Base-by-base conservation (phyloP, 2,888 invertebrate genomes). In the Brachypterus glaber region DNA sequence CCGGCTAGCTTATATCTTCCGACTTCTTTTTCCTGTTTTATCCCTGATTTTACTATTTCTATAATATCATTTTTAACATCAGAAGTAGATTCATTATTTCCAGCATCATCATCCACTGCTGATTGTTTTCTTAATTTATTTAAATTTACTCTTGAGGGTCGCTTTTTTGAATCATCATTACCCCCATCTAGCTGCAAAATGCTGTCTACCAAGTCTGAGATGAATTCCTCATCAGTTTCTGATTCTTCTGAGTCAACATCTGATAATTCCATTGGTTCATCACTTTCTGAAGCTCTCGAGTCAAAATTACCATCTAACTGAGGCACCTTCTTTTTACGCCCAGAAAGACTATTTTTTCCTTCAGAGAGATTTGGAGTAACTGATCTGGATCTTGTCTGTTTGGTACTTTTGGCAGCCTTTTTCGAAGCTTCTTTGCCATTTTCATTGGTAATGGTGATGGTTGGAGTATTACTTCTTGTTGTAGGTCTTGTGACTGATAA, bases 21-120 rank as follows among this genome's bases (percentile, higher is more conserved):
- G n/a, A n/a, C n/a, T n/a, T n/a, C n/a, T n/a, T n/a, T n/a, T n/a
- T n/a, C n/a, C n/a, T n/a, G n/a, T n/a, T n/a, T n/a, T n/a, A n/a
- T n/a, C n/a, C n/a, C n/a, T n/a, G n/a, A n/a, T n/a, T n/a, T n/a
- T n/a, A n/a, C n/a, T n/a, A n/a, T n/a, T n/a, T n/a, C n/a, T n/a
- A n/a, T n/a, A n/a, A 76, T 64, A 49, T 74, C 73, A 30, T 57
- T 59, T 33, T 62, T 68, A 3, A 74, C 67, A 60, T 74, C 58
- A 1, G 53, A 18, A n/a, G n/a, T n/a, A n/a, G n/a, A n/a, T n/a
- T n/a, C n/a, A n/a, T n/a, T 33, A 27, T 24, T 33, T 25, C 13
- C 26, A 17, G 24, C 12, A 17, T 13, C n/a, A 13, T 33, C 11
- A n/a, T n/a, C n/a, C n/a, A n/a, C 25, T 37, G 24, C 25, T 33